These are phyloP conservation scores for Nomada fucata DNA, from an alignment of 2,888 invertebrate species.

Conservation along the genomic window DNA sequence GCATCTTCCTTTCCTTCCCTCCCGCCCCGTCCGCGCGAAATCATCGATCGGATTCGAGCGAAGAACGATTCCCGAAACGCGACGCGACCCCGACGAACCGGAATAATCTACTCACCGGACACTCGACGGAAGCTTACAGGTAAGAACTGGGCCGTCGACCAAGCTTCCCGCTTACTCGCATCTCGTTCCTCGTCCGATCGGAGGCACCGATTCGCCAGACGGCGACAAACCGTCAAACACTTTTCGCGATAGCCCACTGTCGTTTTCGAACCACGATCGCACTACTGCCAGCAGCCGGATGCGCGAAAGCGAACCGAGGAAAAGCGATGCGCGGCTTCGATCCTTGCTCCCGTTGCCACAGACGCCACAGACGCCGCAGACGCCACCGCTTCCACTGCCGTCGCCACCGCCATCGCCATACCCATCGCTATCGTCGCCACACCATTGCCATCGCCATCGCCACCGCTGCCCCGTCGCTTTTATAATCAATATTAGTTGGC, in stretches of 20 bases:
- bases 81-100: too few relatives aligned
- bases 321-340: too few relatives aligned
- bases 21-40: too few relatives aligned
- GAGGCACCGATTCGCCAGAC: neutral
- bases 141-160: neutral
- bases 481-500: slow-evolving; percentile 81
- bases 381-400: neutral
- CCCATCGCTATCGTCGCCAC: slow-evolving; percentile 15
- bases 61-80: neutral
- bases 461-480: slow-evolving; percentile 69
- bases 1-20: neutral
- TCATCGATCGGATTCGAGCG: slow-evolving; percentile 18
- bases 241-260: slow-evolving; percentile 22
- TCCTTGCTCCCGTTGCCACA: too few relatives aligned
- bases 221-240: slow-evolving; percentile 15
- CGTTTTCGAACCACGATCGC: slow-evolving; percentile 33
- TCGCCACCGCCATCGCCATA: neutral
- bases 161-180: slow-evolving; percentile 22
- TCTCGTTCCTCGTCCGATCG: neutral
- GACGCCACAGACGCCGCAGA: too few relatives aligned
- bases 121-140: neutral
- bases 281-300: slow-evolving; percentile 33
- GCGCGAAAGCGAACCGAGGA: too few relatives aligned
- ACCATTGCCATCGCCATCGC: slow-evolving; percentile 41
- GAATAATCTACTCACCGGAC: neutral